These are phyloP conservation scores for Clarias fuscus DNA, from an alignment of 2,797 vertebrate species.

Conservation along the genomic window DNA sequence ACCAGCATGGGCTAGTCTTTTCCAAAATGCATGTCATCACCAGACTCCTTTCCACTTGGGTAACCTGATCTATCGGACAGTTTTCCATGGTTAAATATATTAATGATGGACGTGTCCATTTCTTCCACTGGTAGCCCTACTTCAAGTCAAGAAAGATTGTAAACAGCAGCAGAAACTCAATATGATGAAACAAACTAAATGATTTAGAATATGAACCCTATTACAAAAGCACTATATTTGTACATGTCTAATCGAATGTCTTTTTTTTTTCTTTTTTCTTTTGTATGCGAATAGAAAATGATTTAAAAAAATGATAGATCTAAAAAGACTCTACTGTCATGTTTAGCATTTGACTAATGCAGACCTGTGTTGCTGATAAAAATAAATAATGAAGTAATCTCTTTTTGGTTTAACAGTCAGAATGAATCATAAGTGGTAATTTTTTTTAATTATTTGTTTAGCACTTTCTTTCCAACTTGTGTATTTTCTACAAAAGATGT, in stretches of 20 bases:
- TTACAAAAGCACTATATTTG: slow-evolving; percentile 44
- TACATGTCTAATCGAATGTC: slow-evolving; percentile 28
- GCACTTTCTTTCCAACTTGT: slow-evolving; percentile 70
- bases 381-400: slow-evolving; percentile 15
- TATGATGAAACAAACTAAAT: slow-evolving; percentile 11
- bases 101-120: slow-evolving; percentile 56
- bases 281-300: slow-evolving; percentile 22
- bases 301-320: background rate
- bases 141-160: slow-evolving; percentile 1
- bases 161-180: background rate
- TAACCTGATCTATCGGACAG: slow-evolving; percentile 51
- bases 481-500: slow-evolving; percentile 68
- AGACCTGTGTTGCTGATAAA: slow-evolving; percentile 38
- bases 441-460: slow-evolving; percentile 54
- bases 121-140: slow-evolving; percentile 40
- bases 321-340: slow-evolving; percentile 17
- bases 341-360: slow-evolving; percentile 35
- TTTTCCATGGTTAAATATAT: slow-evolving; percentile 62
- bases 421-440: slow-evolving; percentile 64
- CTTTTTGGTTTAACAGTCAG: slow-evolving; percentile 34
- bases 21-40: slow-evolving; percentile 44
- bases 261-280: slow-evolving; percentile 40
- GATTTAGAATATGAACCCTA: slow-evolving; percentile 24
- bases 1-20: slow-evolving; percentile 37
- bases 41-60: slow-evolving; percentile 39